phyloP scores from a whole-genome alignment of 2,113 vertebrate genomes.

The Dicrurus megarhynchus region DNA sequence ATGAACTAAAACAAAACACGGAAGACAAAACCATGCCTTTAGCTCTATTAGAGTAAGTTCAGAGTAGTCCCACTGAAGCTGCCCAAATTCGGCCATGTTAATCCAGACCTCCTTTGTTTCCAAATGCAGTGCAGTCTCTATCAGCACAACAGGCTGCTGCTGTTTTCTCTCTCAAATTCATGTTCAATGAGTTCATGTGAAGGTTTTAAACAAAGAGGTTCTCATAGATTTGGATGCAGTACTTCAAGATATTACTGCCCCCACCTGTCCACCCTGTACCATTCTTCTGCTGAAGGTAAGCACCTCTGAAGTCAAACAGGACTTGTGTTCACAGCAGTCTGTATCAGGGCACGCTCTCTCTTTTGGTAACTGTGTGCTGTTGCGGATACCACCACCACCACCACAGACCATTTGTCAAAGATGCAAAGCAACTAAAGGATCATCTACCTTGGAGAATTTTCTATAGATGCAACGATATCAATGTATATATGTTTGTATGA shows the following conservation, averaged over 20 bases:
- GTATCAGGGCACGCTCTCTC: accelerated
- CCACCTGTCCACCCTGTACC: slow-evolving; percentile 41
- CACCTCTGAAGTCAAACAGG: background rate
- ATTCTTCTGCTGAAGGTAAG: background rate
- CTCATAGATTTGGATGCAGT: background rate
- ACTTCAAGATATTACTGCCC: slow-evolving; percentile 57
- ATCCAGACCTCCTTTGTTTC: background rate
- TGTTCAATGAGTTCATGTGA: background rate
- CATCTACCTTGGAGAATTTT: background rate
- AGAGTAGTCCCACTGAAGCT: background rate
- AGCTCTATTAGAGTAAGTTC: background rate
- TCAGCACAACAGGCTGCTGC: background rate
- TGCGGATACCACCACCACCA: background rate
- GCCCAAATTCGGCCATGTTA: background rate
- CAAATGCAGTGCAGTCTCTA: background rate
- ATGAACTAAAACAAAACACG: background rate
- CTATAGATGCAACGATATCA: background rate
- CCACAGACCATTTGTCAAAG: background rate
- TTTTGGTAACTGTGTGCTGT: background rate
- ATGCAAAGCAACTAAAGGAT: background rate
- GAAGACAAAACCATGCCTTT: background rate
- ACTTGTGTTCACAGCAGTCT: background rate
- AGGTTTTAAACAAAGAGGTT: slow-evolving; percentile 6
- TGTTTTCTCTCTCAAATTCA: background rate
- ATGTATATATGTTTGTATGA: background rate